These are phyloP conservation scores for Acleris sparsana DNA, from an alignment of 2,888 invertebrate genomes.

Conservation along the genomic window DNA sequence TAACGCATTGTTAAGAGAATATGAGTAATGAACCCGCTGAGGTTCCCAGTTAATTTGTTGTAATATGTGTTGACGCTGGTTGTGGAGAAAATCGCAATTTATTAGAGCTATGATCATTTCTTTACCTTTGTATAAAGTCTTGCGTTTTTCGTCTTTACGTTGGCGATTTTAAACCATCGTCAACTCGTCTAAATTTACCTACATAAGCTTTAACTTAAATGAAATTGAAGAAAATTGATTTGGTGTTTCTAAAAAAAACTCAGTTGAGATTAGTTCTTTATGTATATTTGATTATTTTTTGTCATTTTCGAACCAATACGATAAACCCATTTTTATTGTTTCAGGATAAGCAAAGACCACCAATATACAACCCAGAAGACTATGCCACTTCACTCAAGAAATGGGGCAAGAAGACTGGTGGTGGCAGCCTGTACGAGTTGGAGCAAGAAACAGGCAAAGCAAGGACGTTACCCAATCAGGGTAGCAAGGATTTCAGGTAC, in stretches of 20 bases:
- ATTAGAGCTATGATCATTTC: neutral
- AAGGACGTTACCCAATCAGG: conserved; percentile 67
- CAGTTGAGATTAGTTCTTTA: too few species aligned
- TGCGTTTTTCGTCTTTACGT: too few species aligned
- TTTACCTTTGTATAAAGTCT: neutral
- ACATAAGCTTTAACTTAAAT: too few species aligned
- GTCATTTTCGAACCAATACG: neutral
- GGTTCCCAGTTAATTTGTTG: conserved; percentile 36
- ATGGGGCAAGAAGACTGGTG: conserved; percentile 88
- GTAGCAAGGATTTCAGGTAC: conserved; percentile 78
- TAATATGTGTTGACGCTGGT: conserved; percentile 26
- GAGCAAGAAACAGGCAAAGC: conserved; percentile 67
- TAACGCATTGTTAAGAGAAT: conserved; percentile 18
- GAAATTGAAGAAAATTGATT: too few species aligned
- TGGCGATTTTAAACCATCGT: too few species aligned
- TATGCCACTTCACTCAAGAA: conserved; percentile 91
- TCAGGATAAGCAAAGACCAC: conserved; percentile 92
- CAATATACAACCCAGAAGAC: conserved; percentile 95
- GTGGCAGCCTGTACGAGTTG: conserved; percentile 67
- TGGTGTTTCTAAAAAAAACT: too few species aligned
- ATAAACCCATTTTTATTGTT: conserved; percentile 38
- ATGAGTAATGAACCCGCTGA: conserved; percentile 15
- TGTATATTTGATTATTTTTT: too few species aligned
- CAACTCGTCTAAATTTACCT: too few species aligned
- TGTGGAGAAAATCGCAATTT: conserved; percentile 23